A percentile compares a stretch with the other conserved stretches of the same genome.
Conservation (phyloP, 1,140 invertebrate genomes). For the Hyposmocoma kahamanoa region DNA sequence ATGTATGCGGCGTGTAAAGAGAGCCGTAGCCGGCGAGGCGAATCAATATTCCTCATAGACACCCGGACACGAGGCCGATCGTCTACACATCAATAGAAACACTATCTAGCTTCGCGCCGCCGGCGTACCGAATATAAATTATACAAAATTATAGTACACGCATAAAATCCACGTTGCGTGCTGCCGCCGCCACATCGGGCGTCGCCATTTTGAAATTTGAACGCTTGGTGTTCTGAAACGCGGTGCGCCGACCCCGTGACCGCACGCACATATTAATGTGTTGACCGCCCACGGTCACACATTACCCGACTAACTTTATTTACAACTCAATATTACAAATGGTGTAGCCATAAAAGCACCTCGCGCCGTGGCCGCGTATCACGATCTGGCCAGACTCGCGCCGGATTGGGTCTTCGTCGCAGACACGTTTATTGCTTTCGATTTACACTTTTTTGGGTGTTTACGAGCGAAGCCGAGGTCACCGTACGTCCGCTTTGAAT, state of each 20-base stretch:
- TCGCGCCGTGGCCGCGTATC: conserved; percentile 19
- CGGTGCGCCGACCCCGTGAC: conserved; percentile 57
- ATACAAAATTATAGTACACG: conserved; percentile 62
- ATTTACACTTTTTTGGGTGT: conserved; percentile 62
- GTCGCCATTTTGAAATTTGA: conserved; percentile 35
- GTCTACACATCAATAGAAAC: conserved; percentile 46
- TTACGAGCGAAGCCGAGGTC: conserved; percentile 59
- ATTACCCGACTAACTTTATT: conserved; percentile 40
- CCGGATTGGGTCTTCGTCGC: conserved; percentile 28
- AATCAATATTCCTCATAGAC: conserved; percentile 44
- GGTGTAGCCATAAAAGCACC: conserved; percentile 16
- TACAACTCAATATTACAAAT: conserved; percentile 29
- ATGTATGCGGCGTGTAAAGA: conserved; percentile 38
- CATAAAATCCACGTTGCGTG: conserved; percentile 49
- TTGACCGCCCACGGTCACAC: conserved; percentile 58
- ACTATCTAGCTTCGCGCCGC: conserved; percentile 43
- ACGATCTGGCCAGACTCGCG: conserved; percentile 36
- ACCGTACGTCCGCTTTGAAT: conserved; percentile 51
- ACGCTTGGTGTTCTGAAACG: conserved; percentile 25
- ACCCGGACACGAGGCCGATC: conserved; percentile 47
- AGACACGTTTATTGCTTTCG: conserved; percentile 67
- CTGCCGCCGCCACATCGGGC: conserved; percentile 23
- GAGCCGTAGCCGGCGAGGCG: no score
- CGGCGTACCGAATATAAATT: conserved; percentile 64
- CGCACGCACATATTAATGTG: conserved; percentile 59